Evolutionary conservation across 2,113 vertebrate genomes (phyloP).

Genomic region (Panurus biarmicus): DNA sequence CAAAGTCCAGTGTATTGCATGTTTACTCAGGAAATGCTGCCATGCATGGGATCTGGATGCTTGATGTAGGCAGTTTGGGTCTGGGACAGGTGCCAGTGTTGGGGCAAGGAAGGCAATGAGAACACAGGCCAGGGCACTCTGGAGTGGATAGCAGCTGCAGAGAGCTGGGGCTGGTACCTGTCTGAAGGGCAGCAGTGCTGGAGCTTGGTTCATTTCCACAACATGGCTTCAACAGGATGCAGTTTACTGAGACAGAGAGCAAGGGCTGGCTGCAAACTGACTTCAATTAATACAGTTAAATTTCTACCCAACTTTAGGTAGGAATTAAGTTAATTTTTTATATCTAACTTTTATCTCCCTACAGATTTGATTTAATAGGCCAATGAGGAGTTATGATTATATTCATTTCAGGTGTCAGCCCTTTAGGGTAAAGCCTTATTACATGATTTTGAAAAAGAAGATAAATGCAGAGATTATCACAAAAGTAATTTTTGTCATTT

Average conservation of each 20-base stretch:
- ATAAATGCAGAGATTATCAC: not conserved
- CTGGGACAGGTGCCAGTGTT: not conserved
- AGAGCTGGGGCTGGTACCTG: not conserved
- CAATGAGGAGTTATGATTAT: not conserved
- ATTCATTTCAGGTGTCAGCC: not conserved
- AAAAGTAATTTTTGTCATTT: not conserved
- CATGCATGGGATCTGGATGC: fast-evolving
- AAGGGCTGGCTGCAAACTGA: not conserved
- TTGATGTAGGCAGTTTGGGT: no score
- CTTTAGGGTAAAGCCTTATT: not conserved
- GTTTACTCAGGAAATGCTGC: not conserved
- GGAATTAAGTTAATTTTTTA: not conserved
- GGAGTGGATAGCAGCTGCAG: not conserved
- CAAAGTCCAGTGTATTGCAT: not conserved
- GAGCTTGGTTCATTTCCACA: not conserved
- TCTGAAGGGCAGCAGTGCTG: not conserved
- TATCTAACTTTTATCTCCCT: not conserved
- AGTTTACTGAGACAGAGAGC: not conserved
- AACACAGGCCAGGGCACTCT: fast-evolving
- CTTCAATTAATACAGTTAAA: not conserved
- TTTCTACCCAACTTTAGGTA: not conserved
- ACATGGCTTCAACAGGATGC: fast-evolving
- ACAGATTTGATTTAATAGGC: not conserved
- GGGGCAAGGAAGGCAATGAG: fast-evolving
- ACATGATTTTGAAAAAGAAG: not conserved